Base-by-base conservation (phyloP, 2,113 vertebrate species). In the Pipa parva region DNA sequence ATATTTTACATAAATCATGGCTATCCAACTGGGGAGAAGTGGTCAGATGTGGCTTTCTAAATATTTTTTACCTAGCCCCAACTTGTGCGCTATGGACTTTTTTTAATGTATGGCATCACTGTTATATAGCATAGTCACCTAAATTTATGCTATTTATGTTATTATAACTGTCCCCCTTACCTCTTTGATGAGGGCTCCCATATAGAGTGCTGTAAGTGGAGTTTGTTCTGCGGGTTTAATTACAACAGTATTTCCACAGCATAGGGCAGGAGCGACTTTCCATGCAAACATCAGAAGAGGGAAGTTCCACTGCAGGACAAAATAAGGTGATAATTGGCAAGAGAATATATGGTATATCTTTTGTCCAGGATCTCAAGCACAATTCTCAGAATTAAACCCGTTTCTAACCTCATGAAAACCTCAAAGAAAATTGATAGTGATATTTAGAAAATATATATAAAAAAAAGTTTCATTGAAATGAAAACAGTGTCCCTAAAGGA, bases 261-360 rank as follows among this genome's bases (percentile, higher is more conserved):
- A 94, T 62, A 98, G 82, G 1, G 96, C 96, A 5, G 97, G 97
- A 48, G 93, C 96, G 64, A 97, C 90, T 88, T 99, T 99, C 96
- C 96, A 99, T 25, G 92, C 93, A 76, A 94, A 95, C 97, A 99
- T 99, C 89, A 99, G 88, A 79, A 99, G 87, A 73, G 97, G 96
- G 84, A 99, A 99, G 90, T 99, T 99, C 97, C 97, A 99, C 97
- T 99, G 89, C 25, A 77, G 73, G 72, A 62, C 71, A 71, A 80
- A 83, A 68, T 72, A 57, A 22, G 74, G 77, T 78, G 78, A 79
- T 70, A 78, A 69, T 76, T 64, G 73, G 77, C n/a, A 79, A 78
- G 78, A 76, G 72, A 79, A 62, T 69, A 37, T 72, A 1, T 9
- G 11, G 21, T 18, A 52, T 51, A 71, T 5, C 9, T 84, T 77